Percentiles rank a stretch among this genome's conserved stretches.
Evolutionary conservation across 2,888 invertebrate genomes (phyloP).

Genomic region (Diloba caeruleocephala): DNA sequence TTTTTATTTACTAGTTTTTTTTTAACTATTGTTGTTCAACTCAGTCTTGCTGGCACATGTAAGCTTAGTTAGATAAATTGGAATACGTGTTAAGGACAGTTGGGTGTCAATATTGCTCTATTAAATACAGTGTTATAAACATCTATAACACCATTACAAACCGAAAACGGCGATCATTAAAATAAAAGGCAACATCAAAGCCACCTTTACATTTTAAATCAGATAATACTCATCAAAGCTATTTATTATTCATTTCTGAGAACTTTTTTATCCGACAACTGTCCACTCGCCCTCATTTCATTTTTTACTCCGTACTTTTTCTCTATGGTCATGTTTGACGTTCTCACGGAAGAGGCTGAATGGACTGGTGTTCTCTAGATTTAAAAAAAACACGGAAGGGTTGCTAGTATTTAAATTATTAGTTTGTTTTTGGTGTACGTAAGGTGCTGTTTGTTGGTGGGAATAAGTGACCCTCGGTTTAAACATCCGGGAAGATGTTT

Average conservation of each 20-base stretch:
- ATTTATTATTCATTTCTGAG: slow-evolving; percentile 78
- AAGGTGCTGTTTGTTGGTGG: slow-evolving; percentile 81
- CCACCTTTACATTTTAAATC: slow-evolving; percentile 71
- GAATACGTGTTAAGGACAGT: no score
- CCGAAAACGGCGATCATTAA: slow-evolving; percentile 39
- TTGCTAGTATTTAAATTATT: slow-evolving; percentile 83
- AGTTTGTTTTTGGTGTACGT: slow-evolving; percentile 77
- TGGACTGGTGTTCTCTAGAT: slow-evolving; percentile 71
- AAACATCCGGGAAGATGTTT: slow-evolving; percentile 86
- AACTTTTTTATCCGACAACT: slow-evolving; percentile 79
- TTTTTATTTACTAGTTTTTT: no score
- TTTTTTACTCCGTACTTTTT: slow-evolving; percentile 79
- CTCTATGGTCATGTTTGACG: slow-evolving; percentile 81
- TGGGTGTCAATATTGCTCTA: background rate
- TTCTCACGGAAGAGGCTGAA: slow-evolving; percentile 87
- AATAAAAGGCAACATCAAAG: slow-evolving; percentile 50
- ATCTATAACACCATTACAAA: slow-evolving; percentile 23
- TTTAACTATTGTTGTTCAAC: no score
- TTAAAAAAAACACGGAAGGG: slow-evolving; percentile 85
- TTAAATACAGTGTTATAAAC: slow-evolving; percentile 25
- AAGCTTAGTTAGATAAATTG: no score
- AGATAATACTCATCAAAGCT: slow-evolving; percentile 71
- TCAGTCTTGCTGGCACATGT: no score
- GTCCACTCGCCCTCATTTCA: slow-evolving; percentile 82
- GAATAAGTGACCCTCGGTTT: slow-evolving; percentile 84